A percentile compares a stretch with the other conserved stretches of the same genome.
Evolutionary conservation across 1,140 invertebrate species (phyloP).

Genomic region (Drosophila tristis): DNA sequence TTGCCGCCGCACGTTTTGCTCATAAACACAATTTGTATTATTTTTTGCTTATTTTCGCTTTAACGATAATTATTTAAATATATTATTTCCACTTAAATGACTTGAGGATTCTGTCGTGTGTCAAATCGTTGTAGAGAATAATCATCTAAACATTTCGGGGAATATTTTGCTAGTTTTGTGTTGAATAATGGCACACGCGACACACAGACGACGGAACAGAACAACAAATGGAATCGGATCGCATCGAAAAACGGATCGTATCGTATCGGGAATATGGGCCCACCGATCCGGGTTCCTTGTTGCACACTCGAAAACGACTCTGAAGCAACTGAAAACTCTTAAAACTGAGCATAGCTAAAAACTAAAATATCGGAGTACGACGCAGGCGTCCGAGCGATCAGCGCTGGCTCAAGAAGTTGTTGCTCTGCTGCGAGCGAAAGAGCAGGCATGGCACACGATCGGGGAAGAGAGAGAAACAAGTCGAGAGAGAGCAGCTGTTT

Average conservation of each 20-base stretch:
- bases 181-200: constrained; percentile 28
- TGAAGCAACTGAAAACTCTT: constrained; percentile 60
- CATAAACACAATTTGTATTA: constrained; percentile 66
- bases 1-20: constrained; percentile 71
- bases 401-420: neutral
- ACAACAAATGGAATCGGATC: constrained; percentile 36
- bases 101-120: constrained; percentile 7
- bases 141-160: constrained; percentile 30
- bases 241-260: constrained; percentile 26
- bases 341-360: no score
- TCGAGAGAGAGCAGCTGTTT: constrained; percentile 9
- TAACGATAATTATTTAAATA: constrained; percentile 10
- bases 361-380: no score
- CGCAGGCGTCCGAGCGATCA: neutral
- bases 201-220: constrained; percentile 57
- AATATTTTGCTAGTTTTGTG: constrained; percentile 15
- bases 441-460: neutral
- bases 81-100: constrained; percentile 5
- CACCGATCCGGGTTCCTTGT: constrained; percentile 58
- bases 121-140: neutral
- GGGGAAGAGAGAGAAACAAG: neutral
- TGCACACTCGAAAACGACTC: constrained; percentile 73
- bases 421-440: no score
- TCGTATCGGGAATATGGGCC: constrained; percentile 1
- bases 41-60: constrained; percentile 48